A percentile compares a stretch with the other conserved stretches of the same genome.
phyloP scores from a whole-genome alignment of 2,888 invertebrate genomes.

The Asteroscopus sphinx region DNA sequence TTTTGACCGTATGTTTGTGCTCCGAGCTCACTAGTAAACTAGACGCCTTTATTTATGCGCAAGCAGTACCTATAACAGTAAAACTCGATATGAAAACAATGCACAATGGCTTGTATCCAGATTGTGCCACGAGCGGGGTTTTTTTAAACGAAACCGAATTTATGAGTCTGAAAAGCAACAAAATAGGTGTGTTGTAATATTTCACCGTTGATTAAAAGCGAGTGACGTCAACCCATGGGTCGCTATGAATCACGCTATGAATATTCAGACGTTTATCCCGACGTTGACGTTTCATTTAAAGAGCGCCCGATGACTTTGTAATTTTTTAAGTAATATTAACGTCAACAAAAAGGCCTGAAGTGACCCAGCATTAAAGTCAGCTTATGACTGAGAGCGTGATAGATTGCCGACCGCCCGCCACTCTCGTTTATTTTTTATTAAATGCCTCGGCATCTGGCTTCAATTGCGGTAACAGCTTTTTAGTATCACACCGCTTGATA shows the following conservation, averaged over 20 bases:
- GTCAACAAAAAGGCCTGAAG: slow-evolving; percentile 87
- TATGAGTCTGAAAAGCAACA: slow-evolving; percentile 58
- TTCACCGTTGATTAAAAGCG: slow-evolving; percentile 63
- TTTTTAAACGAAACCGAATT: slow-evolving; percentile 55
- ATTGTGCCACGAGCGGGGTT: slow-evolving; percentile 15
- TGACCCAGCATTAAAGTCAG: slow-evolving; percentile 89
- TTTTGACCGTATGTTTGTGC: slow-evolving; percentile 31
- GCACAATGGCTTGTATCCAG: slow-evolving; percentile 37
- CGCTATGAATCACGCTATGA: slow-evolving; percentile 67
- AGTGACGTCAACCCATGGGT: slow-evolving; percentile 63
- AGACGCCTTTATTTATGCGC: slow-evolving; percentile 38
- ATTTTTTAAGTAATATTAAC: slow-evolving; percentile 85
- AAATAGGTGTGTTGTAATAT: slow-evolving; percentile 65
- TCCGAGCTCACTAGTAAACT: slow-evolving; percentile 19
- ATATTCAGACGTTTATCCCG: slow-evolving; percentile 78
- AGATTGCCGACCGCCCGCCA: slow-evolving; percentile 80
- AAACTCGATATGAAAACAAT: slow-evolving; percentile 48
- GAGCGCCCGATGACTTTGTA: slow-evolving; percentile 78
- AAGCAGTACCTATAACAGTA: slow-evolving; percentile 33
- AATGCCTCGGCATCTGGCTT: slow-evolving; percentile 82
- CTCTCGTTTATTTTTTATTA: slow-evolving; percentile 85
- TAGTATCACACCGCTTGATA: slow-evolving; percentile 65
- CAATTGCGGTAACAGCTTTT: slow-evolving; percentile 84
- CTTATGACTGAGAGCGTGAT: slow-evolving; percentile 87
- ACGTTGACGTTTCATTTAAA: slow-evolving; percentile 81